These are phyloP conservation scores for Poecilia picta DNA, from an alignment of 2,797 vertebrate species.

Conservation along the genomic window DNA sequence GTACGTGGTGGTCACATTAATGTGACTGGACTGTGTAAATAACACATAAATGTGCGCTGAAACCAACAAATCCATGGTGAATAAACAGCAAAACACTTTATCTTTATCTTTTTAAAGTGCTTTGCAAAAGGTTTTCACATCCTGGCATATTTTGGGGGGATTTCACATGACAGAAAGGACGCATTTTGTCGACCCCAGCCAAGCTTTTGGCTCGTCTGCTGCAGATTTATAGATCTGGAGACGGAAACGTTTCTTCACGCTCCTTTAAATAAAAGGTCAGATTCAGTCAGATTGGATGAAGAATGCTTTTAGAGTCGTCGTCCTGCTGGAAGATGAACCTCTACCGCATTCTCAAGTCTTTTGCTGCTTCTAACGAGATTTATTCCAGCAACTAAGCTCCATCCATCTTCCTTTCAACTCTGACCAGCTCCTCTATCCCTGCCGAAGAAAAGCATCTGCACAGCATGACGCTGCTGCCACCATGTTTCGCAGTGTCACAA, in stretches of 20 bases:
- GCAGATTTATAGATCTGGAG: neutral
- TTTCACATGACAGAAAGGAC: neutral
- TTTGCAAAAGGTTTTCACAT: neutral
- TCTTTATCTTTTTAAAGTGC: neutral
- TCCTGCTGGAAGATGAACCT: neutral
- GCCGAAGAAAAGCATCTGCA: neutral
- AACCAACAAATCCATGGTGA: neutral
- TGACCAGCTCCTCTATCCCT: neutral
- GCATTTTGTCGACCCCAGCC: neutral
- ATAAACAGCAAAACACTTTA: neutral
- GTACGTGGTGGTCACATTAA: too few species aligned
- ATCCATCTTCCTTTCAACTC: neutral
- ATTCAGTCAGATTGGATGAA: too few species aligned
- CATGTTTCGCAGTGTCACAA: too few species aligned
- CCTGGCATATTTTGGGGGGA: fast-evolving
- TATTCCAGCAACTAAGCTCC: neutral
- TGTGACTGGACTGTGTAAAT: too few species aligned
- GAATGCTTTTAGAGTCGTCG: neutral
- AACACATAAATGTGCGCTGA: neutral
- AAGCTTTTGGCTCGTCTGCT: neutral
- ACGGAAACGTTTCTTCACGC: neutral
- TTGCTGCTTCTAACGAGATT: neutral
- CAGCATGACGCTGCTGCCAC: neutral
- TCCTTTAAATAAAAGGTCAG: neutral
- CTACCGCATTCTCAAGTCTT: neutral